Percentiles rank a stretch among this genome's conserved stretches.
Conservation (phyloP, 2,797 vertebrate genomes). For the Pagetopsis macropterus region DNA sequence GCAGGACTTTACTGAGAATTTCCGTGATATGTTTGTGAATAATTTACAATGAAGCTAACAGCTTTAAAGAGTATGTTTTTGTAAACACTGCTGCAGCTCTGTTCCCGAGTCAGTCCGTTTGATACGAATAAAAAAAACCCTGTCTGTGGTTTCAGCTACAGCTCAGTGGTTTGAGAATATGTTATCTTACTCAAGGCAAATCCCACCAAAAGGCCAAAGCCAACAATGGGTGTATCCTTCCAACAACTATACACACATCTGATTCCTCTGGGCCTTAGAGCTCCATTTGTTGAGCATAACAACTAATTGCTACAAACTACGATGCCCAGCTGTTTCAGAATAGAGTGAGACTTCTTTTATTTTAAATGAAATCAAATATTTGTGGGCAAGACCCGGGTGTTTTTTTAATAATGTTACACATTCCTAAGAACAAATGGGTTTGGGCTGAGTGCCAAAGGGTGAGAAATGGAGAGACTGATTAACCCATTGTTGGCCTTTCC, state of each 20-base stretch:
- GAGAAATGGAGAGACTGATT: not conserved
- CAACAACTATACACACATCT: not conserved
- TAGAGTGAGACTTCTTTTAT: not conserved
- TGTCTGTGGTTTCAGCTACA: not conserved
- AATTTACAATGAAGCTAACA: not conserved
- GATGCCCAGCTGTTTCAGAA: not conserved
- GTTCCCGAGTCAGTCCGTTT: not conserved
- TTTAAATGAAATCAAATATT: not conserved
- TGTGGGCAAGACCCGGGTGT: not conserved
- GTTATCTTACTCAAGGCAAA: not conserved
- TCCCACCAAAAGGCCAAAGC: constrained; percentile 13
- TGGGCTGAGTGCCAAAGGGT: not conserved
- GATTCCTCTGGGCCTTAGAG: not conserved
- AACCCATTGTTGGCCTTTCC: not conserved
- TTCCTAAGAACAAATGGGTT: not conserved
- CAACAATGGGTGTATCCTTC: not conserved
- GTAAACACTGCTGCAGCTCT: not conserved
- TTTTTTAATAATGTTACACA: not conserved
- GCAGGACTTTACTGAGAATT: constrained; percentile 39
- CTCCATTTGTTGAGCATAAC: not conserved
- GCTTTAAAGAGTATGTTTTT: not conserved
- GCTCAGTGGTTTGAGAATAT: not conserved
- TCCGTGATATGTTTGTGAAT: constrained; percentile 1
- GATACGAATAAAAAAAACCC: constrained; percentile 1
- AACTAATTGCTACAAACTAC: not conserved